Evolutionary conservation across 2,888 invertebrate genomes (phyloP), one percentile per base, ranked within the genome.

Genomic region (Standfussiana lucernea): DNA sequence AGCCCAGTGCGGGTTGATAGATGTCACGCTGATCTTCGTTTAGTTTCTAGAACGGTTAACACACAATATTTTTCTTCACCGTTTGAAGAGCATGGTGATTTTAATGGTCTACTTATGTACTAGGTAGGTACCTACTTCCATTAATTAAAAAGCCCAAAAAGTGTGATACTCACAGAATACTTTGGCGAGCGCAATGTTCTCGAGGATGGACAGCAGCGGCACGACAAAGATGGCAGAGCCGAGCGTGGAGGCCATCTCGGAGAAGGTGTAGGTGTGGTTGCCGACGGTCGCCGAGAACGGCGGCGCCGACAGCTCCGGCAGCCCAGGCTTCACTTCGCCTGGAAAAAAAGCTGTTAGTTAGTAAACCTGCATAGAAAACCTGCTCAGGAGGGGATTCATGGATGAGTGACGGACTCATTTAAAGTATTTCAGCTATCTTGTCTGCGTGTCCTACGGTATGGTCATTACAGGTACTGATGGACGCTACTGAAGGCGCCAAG

Each of bases 101-200:
- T 24, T 35, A 6, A 62, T 37, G 24, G 37, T 24, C 35, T 61
- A 61, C 5, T 62, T 24, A 37, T 24, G 11, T 37, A 35, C 35
- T 35, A 32, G 21, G 10, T 24, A 11, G 24, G 11, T 61, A 62
- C 37, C 24, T 6, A 50, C 11, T 21, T 72, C 18, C 40, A 50
- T 32, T 11, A 7, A 24, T 47, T 72, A n/a, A 3, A 35, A 53
- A 35, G 13, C 24, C 24, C 28, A 50, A 42, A 32, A n/a, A 53
- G 24, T 53, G 3, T 35, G 5, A 32, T 11, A 96, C 96, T 96
- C 75, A 96, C 97, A 96, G 94, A 99, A 99, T 1, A 99, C 99
- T 95, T 99, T 99, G 5, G 99, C 99, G 85, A 99, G 99, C 1
- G 99, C 99, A 69, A 99, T 99, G 93, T 99, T 99, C 89, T 99